phyloP scores from a whole-genome alignment of 1,140 invertebrate genomes.

The Zaprionus ornatus region DNA sequence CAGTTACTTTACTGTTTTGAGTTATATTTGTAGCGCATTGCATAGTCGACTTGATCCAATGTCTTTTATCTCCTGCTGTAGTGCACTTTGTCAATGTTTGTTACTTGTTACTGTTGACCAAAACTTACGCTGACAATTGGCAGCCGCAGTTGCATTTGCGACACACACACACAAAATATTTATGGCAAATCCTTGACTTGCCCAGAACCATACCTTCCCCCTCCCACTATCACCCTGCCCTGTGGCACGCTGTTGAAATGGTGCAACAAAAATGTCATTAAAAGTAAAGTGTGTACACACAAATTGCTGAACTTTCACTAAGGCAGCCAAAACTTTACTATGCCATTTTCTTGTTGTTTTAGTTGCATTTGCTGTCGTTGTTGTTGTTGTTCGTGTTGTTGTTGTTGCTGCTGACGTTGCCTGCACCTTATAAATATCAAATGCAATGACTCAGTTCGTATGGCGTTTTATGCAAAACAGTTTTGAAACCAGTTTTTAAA shows the following conservation, averaged over 20 bases:
- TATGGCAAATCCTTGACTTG: constrained; percentile 15
- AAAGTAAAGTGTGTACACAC: constrained; percentile 32
- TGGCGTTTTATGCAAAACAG: constrained; percentile 42
- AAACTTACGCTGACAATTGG: constrained; percentile 48
- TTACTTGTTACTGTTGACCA: constrained; percentile 14
- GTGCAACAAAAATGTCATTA: constrained; percentile 41
- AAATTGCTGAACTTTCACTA: constrained; percentile 33
- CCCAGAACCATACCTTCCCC: background rate
- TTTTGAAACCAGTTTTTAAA: constrained; percentile 52
- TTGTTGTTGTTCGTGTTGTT: constrained; percentile 9
- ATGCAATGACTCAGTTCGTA: constrained; percentile 45
- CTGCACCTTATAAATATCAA: constrained; percentile 53
- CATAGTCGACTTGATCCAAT: background rate
- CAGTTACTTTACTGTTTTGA: background rate
- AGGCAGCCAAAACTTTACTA: constrained; percentile 18
- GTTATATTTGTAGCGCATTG: background rate
- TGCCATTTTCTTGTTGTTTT: background rate
- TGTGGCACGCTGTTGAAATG: background rate
- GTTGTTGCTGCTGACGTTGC: constrained; percentile 13
- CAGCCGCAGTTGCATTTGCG: constrained; percentile 24
- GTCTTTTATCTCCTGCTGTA: background rate
- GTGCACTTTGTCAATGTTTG: constrained; percentile 12
- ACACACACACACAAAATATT: constrained; percentile 8
- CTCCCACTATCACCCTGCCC: no score
- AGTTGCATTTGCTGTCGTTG: constrained; percentile 3